Evolutionary conservation across 2,888 invertebrate genomes (phyloP), one percentile per base, ranked within the genome.

Genomic region (Gasteruption jaculator): DNA sequence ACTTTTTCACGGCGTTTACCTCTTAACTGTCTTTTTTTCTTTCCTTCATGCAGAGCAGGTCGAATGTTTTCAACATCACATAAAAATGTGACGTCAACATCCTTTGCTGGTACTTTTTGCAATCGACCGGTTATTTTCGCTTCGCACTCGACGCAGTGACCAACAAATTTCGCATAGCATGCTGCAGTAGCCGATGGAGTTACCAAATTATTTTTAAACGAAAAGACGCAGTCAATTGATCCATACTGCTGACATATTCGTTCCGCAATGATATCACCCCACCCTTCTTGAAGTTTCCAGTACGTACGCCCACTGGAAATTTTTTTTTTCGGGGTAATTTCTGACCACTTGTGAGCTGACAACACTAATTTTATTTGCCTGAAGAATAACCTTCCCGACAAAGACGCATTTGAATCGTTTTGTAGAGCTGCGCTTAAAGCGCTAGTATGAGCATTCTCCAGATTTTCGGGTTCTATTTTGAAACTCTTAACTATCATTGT

Each of bases 201-300:
- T 1, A 42, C 38, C 4, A 38, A 22, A 34, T 48, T 46, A 12
- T 48, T 43, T 41, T 46, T 41, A 7, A 43, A 48, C 2, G 47
- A 37, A 41, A 46, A 40, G 6, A 38, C 38, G 12, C 43, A 47
- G n/a, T 39, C 26, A 6, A 45, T 14, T 8, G 33, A 12, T 10
- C 22, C 29, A 34, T 49, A 38, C 16, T 45, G 49, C 19, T 49
- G 42, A 8, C 30, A 42, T 40, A 49, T 44, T 34, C 16, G 15
- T 31, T 46, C 44, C 5, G 44, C 44, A 10, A 47, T 40, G 20
- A 42, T 14, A 22, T 49, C 41, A 5, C 39, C 36, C 43, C 44
- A 47, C 4, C 49, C 46, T 14, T 40, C 36, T 35, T 32, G 22
- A 8, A 46, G 33, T 45, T 45, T 46, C 42, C 44, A 47, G 16